Evolutionary conservation across 2,797 vertebrate species (phyloP), one percentile per base, ranked within the genome.

Genomic region (Scarus forsteni): DNA sequence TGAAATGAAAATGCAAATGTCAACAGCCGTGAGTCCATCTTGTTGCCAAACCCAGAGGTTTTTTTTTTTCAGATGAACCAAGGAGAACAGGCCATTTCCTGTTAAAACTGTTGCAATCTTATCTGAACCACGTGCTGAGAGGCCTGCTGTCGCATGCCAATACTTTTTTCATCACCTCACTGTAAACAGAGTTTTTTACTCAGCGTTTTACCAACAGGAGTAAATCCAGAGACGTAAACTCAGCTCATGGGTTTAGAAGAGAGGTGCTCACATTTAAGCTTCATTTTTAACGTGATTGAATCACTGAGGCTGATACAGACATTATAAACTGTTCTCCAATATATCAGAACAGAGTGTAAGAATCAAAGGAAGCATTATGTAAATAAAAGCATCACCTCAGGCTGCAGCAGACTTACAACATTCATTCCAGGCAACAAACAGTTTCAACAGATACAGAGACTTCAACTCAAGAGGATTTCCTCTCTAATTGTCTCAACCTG

Each of bases 71-170:
- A 70, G 36, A 70, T 61, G 27, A 62, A 69, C 55, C 62, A 67
- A 68, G 42, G 66, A 45, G 8, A 87, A 61, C 18, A 75, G 57
- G 79, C 56, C 60, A 71, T 79, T 92, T 93, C 92, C 87, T 87
- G 85, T 85, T 51, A 18, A 5, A 53, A 49, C 44, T 89, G 67
- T 66, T 86, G 84, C 77, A 90, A 78, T 79, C 40, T 46, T 35
- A 60, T 78, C 73, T 60, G 0, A 57, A 70, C 67, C 74, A 67
- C 39, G 2, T 58, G 53, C 48, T 38, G 0, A 38, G 34, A 60
- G 5, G 10, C 6, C 1, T 14, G 0, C 6, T 10, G 38, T 53
- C 27, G 50, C 14, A 54, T 36, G 5, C 6, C 53, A 3, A 34
- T 12, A 13, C 12, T 19, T 42, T 27, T 14, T 38, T 56, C 3